A percentile compares a stretch with the other conserved stretches of the same genome.
These are phyloP conservation scores for Drosophila virilis DNA, from an alignment of 1,140 invertebrate species.

Conservation along the genomic window DNA sequence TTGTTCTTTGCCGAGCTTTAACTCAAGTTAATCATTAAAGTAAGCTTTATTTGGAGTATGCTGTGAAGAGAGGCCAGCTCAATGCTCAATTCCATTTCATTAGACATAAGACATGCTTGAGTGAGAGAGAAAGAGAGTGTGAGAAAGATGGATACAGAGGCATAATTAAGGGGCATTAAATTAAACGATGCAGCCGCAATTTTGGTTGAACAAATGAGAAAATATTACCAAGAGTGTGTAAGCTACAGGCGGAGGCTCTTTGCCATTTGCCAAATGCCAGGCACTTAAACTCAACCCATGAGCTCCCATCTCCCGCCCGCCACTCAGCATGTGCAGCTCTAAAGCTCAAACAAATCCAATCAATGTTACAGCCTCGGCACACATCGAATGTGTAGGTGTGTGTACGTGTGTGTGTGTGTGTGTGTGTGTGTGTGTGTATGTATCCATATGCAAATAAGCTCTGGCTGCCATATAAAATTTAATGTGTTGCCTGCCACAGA, in stretches of 20 bases:
- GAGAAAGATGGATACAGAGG: conserved; percentile 1
- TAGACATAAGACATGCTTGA: not conserved
- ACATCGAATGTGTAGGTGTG: conserved; percentile 6
- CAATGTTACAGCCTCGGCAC: conserved; percentile 56
- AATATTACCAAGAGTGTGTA: conserved; percentile 47
- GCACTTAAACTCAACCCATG: conserved; percentile 58
- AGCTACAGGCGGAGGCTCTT: conserved; percentile 33
- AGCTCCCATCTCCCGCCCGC: not conserved
- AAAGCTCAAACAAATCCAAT: conserved; percentile 79
- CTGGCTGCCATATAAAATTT: conserved; percentile 63
- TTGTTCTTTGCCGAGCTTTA: not conserved
- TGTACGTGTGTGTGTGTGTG: not conserved
- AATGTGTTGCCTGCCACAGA: conserved; percentile 57
- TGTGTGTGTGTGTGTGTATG: conserved; percentile 2
- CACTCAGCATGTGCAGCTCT: not conserved
- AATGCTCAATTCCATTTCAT: conserved; percentile 26
- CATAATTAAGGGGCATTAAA: conserved; percentile 69
- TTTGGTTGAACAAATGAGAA: conserved; percentile 63
- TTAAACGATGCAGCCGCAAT: conserved; percentile 66
- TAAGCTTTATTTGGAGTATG: not conserved
- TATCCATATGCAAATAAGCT: conserved; percentile 69
- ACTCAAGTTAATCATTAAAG: not conserved
- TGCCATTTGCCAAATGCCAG: conserved; percentile 75
- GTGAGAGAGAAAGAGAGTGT: not conserved
- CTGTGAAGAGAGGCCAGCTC: not conserved